Conservation (phyloP, 2,888 invertebrate genomes). For the Ctena decussata region DNA sequence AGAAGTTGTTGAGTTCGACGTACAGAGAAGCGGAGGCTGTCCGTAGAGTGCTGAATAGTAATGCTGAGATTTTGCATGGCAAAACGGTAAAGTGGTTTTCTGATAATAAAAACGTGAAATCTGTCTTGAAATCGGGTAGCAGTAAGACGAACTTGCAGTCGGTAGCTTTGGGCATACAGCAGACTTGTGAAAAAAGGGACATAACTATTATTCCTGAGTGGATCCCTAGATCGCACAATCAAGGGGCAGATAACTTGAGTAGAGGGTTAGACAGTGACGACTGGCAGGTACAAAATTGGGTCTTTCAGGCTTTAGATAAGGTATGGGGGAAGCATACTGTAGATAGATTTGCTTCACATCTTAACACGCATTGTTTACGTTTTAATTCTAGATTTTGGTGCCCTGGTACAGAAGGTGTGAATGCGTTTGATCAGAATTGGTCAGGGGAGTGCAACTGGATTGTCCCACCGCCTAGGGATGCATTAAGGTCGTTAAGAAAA, state of each 20-base stretch:
- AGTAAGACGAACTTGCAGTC: not conserved
- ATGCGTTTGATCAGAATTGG: not conserved
- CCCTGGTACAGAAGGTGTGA: not conserved
- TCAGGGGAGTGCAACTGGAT: not conserved
- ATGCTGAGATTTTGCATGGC: not conserved
- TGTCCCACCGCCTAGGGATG: not conserved
- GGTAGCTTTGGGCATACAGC: not conserved
- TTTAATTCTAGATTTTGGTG: constrained; percentile 1
- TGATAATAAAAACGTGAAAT: not conserved
- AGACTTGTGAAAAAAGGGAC: not conserved
- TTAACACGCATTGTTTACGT: not conserved
- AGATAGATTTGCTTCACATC: not conserved
- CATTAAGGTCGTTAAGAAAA: not conserved
- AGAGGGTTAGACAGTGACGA: not conserved
- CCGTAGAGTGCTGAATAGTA: not conserved
- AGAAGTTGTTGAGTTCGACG: not conserved
- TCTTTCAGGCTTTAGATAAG: not conserved
- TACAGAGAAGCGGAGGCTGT: constrained; percentile 5
- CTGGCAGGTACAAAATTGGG: not conserved
- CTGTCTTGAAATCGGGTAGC: not conserved
- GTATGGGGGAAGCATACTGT: not conserved
- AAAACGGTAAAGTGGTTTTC: not conserved
- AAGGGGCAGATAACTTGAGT: not conserved
- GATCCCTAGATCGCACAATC: not conserved
- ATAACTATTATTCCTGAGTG: not conserved